Evolutionary conservation across 2,888 invertebrate genomes (phyloP), one percentile per base, ranked within the genome.

Genomic region (Perdita meconis): DNA sequence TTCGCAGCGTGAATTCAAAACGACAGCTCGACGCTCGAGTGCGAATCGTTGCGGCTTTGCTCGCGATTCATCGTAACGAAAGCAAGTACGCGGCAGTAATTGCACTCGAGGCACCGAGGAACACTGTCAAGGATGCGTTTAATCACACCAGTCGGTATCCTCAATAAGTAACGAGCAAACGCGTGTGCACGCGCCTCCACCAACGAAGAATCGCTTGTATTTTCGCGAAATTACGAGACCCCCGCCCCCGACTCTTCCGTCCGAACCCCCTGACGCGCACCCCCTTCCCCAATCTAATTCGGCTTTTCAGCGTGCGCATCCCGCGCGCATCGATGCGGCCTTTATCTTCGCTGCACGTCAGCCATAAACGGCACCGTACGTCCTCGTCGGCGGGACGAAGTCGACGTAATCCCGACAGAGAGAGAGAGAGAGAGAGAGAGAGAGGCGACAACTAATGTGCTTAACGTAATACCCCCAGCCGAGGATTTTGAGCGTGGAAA

Each of bases 371-470:
- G 44, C 74, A 71, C n/a, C 61, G 64, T 77, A 77, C 72, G 59
- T 69, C n/a, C 69, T 69, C n/a, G n/a, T 59, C 76, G 64, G 63
- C 38, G 78, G 59, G 78, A 78, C 72, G 40, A 81, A 81, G 78
- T 78, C 78, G 56, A 56, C 66, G 64, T 83, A 83, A 79, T 81
- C 70, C 44, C 55, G 67, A 73, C 61, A 55, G 76, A 80, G n/a
- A n/a, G n/a, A n/a, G n/a, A n/a, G n/a, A n/a, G n/a, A n/a, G n/a
- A n/a, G n/a, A n/a, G n/a, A n/a, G n/a, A n/a, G n/a, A n/a, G n/a
- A n/a, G 80, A 77, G 67, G 64, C 80, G 78, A 76, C 78, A 80
- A 85, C 83, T 87, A 84, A 86, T 86, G 81, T 84, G 81, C 81
- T 86, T 87, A 86, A 51, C 81, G 78, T 86, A 86, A 87, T 85